Evolutionary conservation across 1,140 invertebrate species (phyloP).

Genomic region (Sogatella furcifera): DNA sequence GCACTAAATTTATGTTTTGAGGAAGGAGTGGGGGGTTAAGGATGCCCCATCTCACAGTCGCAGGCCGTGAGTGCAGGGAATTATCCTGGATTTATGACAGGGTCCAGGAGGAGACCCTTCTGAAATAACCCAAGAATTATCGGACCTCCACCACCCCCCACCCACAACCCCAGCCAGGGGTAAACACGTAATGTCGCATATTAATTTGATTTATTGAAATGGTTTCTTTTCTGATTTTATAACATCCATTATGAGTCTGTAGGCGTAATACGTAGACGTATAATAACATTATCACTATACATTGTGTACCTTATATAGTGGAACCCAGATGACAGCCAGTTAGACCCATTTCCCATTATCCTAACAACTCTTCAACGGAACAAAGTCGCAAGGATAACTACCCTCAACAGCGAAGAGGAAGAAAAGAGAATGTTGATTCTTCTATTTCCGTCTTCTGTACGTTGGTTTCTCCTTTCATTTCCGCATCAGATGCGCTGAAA

Average conservation of each 20-base stretch:
- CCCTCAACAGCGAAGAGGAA: too few relatives aligned
- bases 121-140: conserved; percentile 9
- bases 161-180: neutral
- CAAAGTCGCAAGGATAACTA: too few relatives aligned
- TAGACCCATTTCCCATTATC: conserved; percentile 2
- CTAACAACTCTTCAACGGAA: neutral
- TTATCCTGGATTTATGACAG: conserved; percentile 7
- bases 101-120: conserved; percentile 1
- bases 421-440: neutral
- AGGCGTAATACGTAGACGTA: neutral
- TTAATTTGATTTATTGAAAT: conserved; percentile 7
- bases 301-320: too few relatives aligned
- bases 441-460: neutral
- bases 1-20: too few relatives aligned
- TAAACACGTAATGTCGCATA: conserved; percentile 9
- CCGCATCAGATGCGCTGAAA: neutral
- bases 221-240: conserved; percentile 9
- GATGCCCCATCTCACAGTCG: neutral
- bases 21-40: too few relatives aligned
- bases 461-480: neutral
- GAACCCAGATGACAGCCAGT: too few relatives aligned
- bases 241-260: conserved; percentile 5
- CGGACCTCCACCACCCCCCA: neutral
- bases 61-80: neutral
- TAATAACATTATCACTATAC: too few relatives aligned